phyloP scores from a whole-genome alignment of 2,797 vertebrate species.

The Oreochromis mossambicus region DNA sequence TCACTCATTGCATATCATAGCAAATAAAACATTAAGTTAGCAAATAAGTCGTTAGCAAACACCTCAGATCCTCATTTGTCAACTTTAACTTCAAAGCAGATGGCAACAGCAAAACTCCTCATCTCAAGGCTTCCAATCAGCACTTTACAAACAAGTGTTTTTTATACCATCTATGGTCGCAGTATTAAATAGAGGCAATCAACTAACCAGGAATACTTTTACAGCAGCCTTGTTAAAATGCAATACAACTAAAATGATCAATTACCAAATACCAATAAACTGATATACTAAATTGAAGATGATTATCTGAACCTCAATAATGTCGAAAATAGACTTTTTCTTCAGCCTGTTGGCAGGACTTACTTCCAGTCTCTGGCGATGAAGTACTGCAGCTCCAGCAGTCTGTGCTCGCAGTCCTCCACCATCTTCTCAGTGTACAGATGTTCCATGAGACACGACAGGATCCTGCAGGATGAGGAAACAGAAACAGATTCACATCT shows the following conservation, averaged over 20 bases:
- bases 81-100: not conserved
- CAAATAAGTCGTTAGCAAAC: not conserved
- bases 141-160: not conserved
- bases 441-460: constrained; percentile 97
- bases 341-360: constrained; percentile 37
- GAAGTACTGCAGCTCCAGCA: constrained; percentile 96
- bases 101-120: not conserved
- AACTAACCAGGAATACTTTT: not conserved
- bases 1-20: too few relatives aligned
- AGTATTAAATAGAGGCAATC: not conserved
- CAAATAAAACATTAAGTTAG: too few relatives aligned
- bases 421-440: constrained; percentile 99
- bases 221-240: not conserved
- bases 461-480: constrained; percentile 79
- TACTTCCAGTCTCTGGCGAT: constrained; percentile 98
- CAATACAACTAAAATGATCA: not conserved
- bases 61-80: not conserved
- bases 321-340: not conserved
- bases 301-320: not conserved
- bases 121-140: not conserved
- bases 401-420: constrained; percentile 91
- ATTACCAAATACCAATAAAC: not conserved
- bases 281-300: not conserved
- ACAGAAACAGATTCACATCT: not conserved
- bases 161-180: not conserved